Evolutionary conservation across 2,113 vertebrate species (phyloP).

Genomic region (Spea multiplicata): DNA sequence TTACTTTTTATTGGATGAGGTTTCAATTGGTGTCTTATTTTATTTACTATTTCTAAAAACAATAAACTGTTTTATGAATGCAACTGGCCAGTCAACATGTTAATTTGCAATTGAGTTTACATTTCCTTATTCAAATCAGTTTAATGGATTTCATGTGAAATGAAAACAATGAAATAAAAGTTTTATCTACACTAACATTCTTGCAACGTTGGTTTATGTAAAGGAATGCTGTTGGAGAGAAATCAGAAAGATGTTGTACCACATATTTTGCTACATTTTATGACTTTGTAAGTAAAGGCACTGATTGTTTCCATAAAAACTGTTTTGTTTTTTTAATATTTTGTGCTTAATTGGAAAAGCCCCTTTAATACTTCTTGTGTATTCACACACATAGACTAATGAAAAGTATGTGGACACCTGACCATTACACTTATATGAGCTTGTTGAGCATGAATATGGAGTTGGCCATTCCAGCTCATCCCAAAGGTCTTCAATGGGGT

Average conservation of each 20-base stretch:
- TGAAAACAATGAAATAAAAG: not conserved
- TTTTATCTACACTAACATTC: not conserved
- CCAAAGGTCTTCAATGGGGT: too few species aligned
- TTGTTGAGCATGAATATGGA: too few species aligned
- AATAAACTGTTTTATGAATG: not conserved
- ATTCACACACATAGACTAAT: too few species aligned
- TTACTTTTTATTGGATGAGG: not conserved
- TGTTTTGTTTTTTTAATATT: too few species aligned
- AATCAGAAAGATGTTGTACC: not conserved
- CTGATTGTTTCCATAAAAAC: too few species aligned
- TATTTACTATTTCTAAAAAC: not conserved
- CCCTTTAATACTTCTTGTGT: too few species aligned
- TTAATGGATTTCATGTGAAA: not conserved
- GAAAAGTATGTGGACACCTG: too few species aligned
- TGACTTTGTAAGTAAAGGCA: not conserved
- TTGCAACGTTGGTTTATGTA: not conserved
- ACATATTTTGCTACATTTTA: not conserved
- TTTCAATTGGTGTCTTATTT: not conserved
- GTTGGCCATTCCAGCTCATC: too few species aligned
- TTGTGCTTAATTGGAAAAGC: too few species aligned
- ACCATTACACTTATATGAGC: too few species aligned
- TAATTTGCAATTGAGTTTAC: not conserved
- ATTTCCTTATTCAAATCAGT: not conserved
- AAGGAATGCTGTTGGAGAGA: not conserved
- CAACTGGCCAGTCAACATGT: not conserved